phyloP scores from a whole-genome alignment of 2,797 vertebrate species.

The Psittacula echo region DNA sequence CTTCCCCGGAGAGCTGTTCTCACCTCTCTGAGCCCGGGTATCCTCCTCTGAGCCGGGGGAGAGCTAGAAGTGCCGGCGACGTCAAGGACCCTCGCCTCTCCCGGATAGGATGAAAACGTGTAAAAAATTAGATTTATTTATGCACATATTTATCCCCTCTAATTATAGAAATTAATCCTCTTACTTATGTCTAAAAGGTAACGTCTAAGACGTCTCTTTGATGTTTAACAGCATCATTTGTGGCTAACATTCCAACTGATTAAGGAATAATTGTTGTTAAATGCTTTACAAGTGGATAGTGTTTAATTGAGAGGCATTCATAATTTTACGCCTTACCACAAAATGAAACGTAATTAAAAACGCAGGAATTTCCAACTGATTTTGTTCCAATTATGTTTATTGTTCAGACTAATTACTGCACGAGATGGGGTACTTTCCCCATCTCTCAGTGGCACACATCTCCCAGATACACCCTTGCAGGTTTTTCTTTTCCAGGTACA shows the following conservation, averaged over 20 bases:
- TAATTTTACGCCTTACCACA: slow-evolving; percentile 79
- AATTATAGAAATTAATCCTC: slow-evolving; percentile 84
- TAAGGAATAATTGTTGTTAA: slow-evolving; percentile 82
- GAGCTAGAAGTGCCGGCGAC: background rate
- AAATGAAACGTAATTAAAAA: slow-evolving; percentile 81
- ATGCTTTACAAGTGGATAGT: slow-evolving; percentile 78
- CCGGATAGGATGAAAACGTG: slow-evolving; percentile 31
- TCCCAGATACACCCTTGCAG: slow-evolving; percentile 12
- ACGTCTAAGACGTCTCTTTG: slow-evolving; percentile 76
- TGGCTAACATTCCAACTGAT: slow-evolving; percentile 79
- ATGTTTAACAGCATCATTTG: slow-evolving; percentile 80
- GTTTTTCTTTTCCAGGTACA: slow-evolving; percentile 15
- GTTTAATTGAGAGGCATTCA: slow-evolving; percentile 78
- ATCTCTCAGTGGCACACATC: slow-evolving; percentile 58
- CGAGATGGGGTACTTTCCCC: slow-evolving; percentile 54
- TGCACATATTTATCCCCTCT: slow-evolving; percentile 81
- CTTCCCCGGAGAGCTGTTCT: background rate
- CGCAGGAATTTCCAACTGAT: slow-evolving; percentile 77
- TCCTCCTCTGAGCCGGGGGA: background rate
- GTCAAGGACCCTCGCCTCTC: slow-evolving; percentile 3
- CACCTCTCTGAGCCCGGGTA: background rate
- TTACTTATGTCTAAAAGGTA: slow-evolving; percentile 83
- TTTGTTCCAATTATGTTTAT: slow-evolving; percentile 78
- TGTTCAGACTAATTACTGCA: slow-evolving; percentile 77
- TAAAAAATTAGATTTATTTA: slow-evolving; percentile 73